These are phyloP conservation scores for Solenopsis invicta DNA, from an alignment of 1,140 invertebrate species.

Conservation along the genomic window DNA sequence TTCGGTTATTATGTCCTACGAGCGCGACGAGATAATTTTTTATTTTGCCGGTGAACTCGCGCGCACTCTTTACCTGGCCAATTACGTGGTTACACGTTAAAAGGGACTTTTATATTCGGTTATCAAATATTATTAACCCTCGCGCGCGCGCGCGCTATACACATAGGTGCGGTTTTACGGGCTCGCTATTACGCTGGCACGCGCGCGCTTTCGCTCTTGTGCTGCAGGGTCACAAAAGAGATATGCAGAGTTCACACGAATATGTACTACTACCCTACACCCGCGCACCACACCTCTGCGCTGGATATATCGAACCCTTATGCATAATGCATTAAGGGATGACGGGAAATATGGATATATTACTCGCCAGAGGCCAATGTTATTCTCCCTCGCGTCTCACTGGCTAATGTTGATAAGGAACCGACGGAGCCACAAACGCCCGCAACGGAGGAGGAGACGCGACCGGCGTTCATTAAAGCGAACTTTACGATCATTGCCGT, in stretches of 20 bases:
- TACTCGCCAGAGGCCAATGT: conserved; percentile 78
- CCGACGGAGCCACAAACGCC: conserved; percentile 48
- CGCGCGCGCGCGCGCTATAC: neutral
- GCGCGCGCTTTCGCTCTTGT: conserved; percentile 14
- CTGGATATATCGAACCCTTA: conserved; percentile 77
- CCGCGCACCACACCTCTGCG: conserved; percentile 17
- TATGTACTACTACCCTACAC: conserved; percentile 4
- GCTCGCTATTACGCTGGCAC: conserved; percentile 8
- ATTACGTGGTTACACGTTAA: conserved; percentile 36
- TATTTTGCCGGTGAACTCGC: neutral
- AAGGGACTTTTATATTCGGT: conserved; percentile 56
- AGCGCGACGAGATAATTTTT: conserved; percentile 33
- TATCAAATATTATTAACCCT: conserved; percentile 57
- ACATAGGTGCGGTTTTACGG: conserved; percentile 32
- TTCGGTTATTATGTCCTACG: conserved; percentile 25
- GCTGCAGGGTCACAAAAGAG: conserved; percentile 56
- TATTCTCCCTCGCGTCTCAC: conserved; percentile 77
- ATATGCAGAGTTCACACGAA: conserved; percentile 48
- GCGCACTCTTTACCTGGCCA: conserved; percentile 1
- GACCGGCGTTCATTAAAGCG: conserved; percentile 70
- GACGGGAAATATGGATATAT: conserved; percentile 80
- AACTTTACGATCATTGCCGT: conserved; percentile 47
- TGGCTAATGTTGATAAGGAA: conserved; percentile 80
- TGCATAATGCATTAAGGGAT: conserved; percentile 80
- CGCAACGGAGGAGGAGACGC: conserved; percentile 61